Evolutionary conservation across 2,888 invertebrate species (phyloP), one percentile per base, ranked within the genome.

Genomic region (Thecophora atra): DNA sequence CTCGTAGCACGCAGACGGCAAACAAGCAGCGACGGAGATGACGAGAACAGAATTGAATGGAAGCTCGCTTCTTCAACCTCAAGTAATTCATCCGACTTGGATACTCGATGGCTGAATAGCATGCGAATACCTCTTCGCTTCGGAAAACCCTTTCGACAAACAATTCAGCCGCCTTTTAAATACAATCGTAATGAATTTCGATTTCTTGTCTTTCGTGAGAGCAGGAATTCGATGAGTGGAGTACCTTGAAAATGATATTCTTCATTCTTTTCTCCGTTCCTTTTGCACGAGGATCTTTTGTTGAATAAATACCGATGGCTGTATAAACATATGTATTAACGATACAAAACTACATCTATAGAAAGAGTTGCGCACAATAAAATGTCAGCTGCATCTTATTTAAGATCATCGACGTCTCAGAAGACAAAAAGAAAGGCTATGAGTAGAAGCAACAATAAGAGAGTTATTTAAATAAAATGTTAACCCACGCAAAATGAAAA

Each of bases 141-240:
- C 21, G 54, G 26, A 26, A 26, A 68, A 56, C 68, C 68, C 68
- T 56, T 68, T 68, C 68, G 58, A 21, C 30, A 37, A 24, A 37
- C 68, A 58, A 54, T 68, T 19, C 44, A 68, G 58, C 56, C 44
- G 68, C 28, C 56, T 58, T 66, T 68, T 42, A 13, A 68, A 68
- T 56, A 68, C 68, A 68, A 70, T 63, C 24, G 30, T 51, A 63
- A 70, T 70, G 63, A 70, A 70, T 70, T 70, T 70, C 54, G 52
- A 70, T 62, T 70, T 51, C 62, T 70, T 70, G 70, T 62, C 52
- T 52, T 62, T 47, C 62, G 62, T 37, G 63, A 30, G 51, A 62
- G 42, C 6, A 37, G 70, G 63, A 58, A 68, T 58, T 37, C 54
- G 19, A 52, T 51, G 52, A 30, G 66, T 30, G 13, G 24, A 42